phyloP scores from a whole-genome alignment of 1,140 invertebrate species.

The Drosophila triauraria region DNA sequence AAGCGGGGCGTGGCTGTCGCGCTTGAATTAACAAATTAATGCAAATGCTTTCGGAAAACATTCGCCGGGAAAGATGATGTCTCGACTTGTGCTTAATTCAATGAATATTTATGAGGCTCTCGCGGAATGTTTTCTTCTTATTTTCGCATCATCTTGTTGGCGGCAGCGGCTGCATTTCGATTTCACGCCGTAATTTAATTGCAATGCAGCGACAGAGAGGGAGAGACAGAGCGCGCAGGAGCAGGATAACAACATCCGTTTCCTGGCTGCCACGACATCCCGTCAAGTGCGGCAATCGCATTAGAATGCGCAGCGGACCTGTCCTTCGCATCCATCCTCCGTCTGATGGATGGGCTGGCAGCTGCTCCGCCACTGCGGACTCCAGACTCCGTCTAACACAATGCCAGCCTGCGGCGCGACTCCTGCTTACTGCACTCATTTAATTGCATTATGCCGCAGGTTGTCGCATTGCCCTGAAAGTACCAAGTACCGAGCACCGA shows the following conservation, averaged over 20 bases:
- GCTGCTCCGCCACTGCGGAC: conserved; percentile 37
- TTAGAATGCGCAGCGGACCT: conserved; percentile 68
- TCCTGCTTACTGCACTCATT: conserved; percentile 67
- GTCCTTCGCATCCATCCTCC: conserved; percentile 16
- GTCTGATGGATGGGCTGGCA: conserved; percentile 61
- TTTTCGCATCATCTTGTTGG: conserved; percentile 30
- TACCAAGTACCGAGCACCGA: conserved; percentile 10
- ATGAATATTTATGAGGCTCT: conserved; percentile 77
- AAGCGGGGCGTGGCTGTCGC: conserved; percentile 62
- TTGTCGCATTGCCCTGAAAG: conserved; percentile 64
- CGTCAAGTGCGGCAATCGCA: conserved; percentile 75
- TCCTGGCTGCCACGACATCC: conserved; percentile 66
- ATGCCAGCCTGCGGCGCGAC: conserved; percentile 30
- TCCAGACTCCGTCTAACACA: conserved; percentile 30
- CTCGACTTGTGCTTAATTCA: conserved; percentile 55
- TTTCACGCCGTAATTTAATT: conserved; percentile 76
- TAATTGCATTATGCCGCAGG: conserved; percentile 84
- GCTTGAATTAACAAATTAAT: conserved; percentile 84
- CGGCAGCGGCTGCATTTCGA: conserved; percentile 59
- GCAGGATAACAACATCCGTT: conserved; percentile 65
- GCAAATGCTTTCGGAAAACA: conserved; percentile 64
- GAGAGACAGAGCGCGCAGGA: conserved; percentile 7
- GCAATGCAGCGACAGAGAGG: conserved; percentile 7
- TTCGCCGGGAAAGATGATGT: conserved; percentile 10
- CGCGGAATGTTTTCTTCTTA: conserved; percentile 37